A percentile compares a stretch with the other conserved stretches of the same genome.
Evolutionary conservation across 2,113 vertebrate genomes (phyloP).

Genomic region (Gasterosteus nipponicus): DNA sequence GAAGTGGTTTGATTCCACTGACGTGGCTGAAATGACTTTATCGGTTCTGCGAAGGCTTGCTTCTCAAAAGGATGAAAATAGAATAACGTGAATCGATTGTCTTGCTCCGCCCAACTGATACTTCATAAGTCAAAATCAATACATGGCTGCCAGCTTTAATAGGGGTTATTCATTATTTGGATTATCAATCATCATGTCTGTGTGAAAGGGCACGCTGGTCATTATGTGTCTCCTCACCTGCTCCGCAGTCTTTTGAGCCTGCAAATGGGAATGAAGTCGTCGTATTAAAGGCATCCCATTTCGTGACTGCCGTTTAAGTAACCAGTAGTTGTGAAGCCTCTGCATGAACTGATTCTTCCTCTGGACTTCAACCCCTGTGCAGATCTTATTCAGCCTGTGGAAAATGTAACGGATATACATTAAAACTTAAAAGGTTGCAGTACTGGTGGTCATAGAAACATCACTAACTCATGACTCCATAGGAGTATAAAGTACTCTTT

Average conservation of each 20-base stretch:
- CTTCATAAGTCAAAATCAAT: not conserved
- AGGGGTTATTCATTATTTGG: not conserved
- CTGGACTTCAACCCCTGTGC: constrained; percentile 92
- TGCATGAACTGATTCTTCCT: constrained; percentile 99
- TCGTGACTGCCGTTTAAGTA: constrained; percentile 94
- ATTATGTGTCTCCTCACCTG: constrained; percentile 74
- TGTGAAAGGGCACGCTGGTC: not conserved
- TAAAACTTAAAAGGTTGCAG: not conserved
- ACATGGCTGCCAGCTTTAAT: not conserved
- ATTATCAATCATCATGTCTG: not conserved
- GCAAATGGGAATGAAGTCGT: constrained; percentile 92
- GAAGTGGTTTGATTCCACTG: constrained; percentile 17
- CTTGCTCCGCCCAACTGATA: not conserved
- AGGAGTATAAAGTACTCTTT: not conserved
- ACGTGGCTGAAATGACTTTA: constrained; percentile 2
- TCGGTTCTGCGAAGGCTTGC: constrained; percentile 10
- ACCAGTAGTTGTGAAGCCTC: constrained; percentile 97
- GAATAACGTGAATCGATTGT: not conserved
- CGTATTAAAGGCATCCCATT: constrained; percentile 96
- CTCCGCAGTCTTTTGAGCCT: constrained; percentile 88
- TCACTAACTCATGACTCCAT: not conserved
- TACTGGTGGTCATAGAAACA: not conserved
- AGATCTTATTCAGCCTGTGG: constrained; percentile 95
- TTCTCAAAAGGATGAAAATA: not conserved
- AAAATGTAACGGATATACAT: not conserved